These are phyloP conservation scores for Catalaphyllia jardinei DNA, from an alignment of 64 coral and sea anemone species.

Conservation along the genomic window DNA sequence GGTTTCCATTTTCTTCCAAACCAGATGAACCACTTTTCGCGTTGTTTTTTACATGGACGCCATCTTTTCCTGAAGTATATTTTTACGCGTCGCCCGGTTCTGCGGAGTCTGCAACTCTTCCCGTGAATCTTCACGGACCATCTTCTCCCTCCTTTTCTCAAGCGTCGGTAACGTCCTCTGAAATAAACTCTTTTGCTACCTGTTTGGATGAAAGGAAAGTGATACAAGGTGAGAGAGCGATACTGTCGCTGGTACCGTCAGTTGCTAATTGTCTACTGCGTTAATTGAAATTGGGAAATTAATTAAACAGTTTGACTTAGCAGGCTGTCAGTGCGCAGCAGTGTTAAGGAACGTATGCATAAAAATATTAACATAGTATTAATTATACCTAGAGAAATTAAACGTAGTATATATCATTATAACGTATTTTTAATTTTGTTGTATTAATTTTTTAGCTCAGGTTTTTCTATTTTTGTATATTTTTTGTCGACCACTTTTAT, in stretches of 20 bases:
- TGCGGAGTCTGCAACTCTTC: neutral
- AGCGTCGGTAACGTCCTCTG: neutral
- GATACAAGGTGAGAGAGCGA: neutral
- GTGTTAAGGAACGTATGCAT: too few species aligned
- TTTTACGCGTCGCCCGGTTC: slow-evolving; percentile 12
- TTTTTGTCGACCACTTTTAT: too few species aligned
- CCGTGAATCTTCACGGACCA: neutral
- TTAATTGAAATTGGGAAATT: too few species aligned
- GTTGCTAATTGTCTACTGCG: too few species aligned
- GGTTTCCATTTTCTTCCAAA: slow-evolving; percentile 5
- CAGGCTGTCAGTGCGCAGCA: too few species aligned
- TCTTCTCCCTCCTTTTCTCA: neutral
- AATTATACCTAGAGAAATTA: too few species aligned
- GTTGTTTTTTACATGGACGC: slow-evolving; percentile 2
- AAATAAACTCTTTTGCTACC: slow-evolving; percentile 2
- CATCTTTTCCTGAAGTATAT: slow-evolving; percentile 16
- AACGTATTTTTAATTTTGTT: too few species aligned
- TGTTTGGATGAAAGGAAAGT: neutral
- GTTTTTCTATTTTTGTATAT: too few species aligned
- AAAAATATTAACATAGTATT: too few species aligned
- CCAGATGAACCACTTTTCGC: slow-evolving; percentile 8
- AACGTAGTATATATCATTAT: too few species aligned
- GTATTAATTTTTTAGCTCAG: too few species aligned
- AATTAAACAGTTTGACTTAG: too few species aligned
- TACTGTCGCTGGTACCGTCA: neutral